Percentiles rank a stretch among this genome's conserved stretches.
Conservation (phyloP, 2,888 invertebrate species). For the Tetragnatha montana region DNA sequence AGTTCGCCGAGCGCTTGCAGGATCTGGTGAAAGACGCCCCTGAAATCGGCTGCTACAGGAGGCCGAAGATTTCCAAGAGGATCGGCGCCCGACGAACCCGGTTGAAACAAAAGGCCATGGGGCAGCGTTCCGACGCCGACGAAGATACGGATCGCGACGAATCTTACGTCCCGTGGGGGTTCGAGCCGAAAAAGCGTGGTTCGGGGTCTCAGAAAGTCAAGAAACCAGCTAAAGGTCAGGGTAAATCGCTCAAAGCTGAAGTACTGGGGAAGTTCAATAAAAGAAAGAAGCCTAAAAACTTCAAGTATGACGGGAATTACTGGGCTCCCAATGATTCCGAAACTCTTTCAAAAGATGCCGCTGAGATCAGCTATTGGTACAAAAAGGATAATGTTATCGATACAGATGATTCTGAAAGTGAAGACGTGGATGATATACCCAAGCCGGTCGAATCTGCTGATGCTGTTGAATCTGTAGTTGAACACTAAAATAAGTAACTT, state of each 20-base stretch:
- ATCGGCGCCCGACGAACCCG: constrained; percentile 18
- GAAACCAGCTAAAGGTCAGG: too few relatives aligned
- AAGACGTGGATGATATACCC: too few relatives aligned
- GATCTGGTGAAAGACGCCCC: neutral
- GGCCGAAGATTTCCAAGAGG: neutral
- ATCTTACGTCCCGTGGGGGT: neutral
- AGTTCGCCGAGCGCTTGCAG: neutral
- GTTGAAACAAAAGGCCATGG: constrained; percentile 2
- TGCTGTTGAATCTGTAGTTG: neutral
- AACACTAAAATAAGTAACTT: neutral
- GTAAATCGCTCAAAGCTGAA: neutral
- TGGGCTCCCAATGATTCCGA: neutral
- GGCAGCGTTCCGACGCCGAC: neutral
- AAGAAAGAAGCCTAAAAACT: neutral
- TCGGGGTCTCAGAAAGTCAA: too few relatives aligned
- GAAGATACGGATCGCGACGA: neutral
- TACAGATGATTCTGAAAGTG: too few relatives aligned
- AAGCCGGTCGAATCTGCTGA: neutral
- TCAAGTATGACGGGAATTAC: too few relatives aligned
- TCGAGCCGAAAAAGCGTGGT: neutral
- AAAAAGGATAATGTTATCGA: neutral
- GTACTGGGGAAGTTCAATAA: neutral
- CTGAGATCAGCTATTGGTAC: neutral
- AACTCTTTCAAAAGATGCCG: neutral
- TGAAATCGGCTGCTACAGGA: neutral